A percentile compares a stretch with the other conserved stretches of the same genome.
phyloP scores from a whole-genome alignment of 2,113 vertebrate species.

The Microtus oregoni region DNA sequence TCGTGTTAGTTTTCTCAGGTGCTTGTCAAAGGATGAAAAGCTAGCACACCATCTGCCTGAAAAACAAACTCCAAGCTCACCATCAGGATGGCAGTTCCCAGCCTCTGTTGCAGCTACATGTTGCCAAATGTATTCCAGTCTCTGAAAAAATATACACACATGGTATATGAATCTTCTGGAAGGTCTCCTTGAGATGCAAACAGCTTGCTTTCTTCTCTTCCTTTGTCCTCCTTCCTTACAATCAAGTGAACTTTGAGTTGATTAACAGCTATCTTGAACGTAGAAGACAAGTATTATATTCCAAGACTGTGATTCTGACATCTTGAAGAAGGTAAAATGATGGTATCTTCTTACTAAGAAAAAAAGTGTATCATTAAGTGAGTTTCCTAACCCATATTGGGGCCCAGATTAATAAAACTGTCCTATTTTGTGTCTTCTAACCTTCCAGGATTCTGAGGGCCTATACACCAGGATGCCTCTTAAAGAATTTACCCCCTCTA shows the following conservation, averaged over 20 bases:
- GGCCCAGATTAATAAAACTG: not conserved
- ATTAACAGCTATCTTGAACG: not conserved
- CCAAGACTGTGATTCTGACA: not conserved
- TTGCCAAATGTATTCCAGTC: not conserved
- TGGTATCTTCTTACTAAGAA: not conserved
- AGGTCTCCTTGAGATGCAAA: not conserved
- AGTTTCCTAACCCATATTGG: not conserved
- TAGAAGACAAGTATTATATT: not conserved
- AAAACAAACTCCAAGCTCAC: not conserved
- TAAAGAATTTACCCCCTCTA: not conserved
- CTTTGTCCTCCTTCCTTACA: not conserved
- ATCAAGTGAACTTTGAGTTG: not conserved
- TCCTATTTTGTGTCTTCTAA: not conserved
- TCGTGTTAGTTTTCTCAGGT: not conserved
- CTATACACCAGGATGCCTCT: not conserved
- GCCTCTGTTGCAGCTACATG: not conserved
- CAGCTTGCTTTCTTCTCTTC: not conserved
- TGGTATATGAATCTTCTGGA: not conserved
- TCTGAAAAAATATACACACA: not conserved
- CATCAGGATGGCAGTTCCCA: not conserved
- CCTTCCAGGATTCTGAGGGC: not conserved
- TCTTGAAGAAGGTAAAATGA: not conserved
- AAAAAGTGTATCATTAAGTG: not conserved
- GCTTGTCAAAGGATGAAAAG: not conserved
- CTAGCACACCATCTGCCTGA: not conserved